Conservation (phyloP, 2,113 vertebrate genomes). For the Nannospalax galili region DNA sequence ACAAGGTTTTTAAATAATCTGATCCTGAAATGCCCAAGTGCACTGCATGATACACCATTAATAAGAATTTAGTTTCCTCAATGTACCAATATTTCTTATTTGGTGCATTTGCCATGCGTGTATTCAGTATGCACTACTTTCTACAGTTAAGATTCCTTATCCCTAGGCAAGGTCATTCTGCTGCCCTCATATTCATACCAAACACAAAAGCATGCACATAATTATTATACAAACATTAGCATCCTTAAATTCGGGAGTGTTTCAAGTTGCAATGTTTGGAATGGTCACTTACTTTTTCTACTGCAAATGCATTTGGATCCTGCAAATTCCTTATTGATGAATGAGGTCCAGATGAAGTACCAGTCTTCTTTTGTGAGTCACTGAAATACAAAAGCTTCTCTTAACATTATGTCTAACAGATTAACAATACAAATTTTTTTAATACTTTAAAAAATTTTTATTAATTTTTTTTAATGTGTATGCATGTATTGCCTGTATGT, state of each 20-base stretch:
- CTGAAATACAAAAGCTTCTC: constrained; percentile 83
- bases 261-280: constrained; percentile 76
- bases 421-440: too few relatives aligned
- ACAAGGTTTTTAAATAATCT: not conserved
- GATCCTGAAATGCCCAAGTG: constrained; percentile 1
- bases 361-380: constrained; percentile 92
- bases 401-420: constrained; percentile 28
- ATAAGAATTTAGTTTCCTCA: constrained; percentile 7
- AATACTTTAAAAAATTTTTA: too few relatives aligned
- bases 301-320: constrained; percentile 78
- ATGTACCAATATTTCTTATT: not conserved
- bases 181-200: not conserved
- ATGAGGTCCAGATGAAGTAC: constrained; percentile 83
- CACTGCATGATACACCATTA: not conserved
- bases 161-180: not conserved
- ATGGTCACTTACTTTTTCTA: constrained; percentile 89
- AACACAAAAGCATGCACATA: constrained; percentile 68
- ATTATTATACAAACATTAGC: constrained; percentile 70
- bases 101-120: not conserved
- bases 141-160: not conserved
- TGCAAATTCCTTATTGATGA: constrained; percentile 82
- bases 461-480: too few relatives aligned
- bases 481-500: too few relatives aligned
- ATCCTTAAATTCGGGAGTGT: constrained; percentile 25
- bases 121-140: not conserved